Conservation (phyloP, 2,113 vertebrate genomes). For the Calyptomena viridis region DNA sequence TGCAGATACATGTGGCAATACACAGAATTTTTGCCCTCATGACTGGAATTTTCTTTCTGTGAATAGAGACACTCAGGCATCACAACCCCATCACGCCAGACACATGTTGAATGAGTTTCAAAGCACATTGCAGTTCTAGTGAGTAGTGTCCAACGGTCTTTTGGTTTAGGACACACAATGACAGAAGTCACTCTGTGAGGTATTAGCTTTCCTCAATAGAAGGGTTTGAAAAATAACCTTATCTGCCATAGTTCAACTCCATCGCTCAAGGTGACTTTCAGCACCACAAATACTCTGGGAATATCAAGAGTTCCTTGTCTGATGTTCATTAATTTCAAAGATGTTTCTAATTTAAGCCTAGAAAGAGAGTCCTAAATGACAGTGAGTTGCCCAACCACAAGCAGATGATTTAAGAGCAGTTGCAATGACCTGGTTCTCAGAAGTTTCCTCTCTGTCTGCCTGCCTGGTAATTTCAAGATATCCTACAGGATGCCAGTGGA, state of each 20-base stretch:
- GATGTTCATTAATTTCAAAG: not conserved
- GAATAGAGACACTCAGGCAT: not conserved
- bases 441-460: not conserved
- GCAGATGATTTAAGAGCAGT: conserved; percentile 17
- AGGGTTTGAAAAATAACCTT: not conserved
- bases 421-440: not conserved
- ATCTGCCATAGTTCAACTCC: not conserved
- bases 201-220: not conserved
- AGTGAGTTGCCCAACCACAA: not conserved
- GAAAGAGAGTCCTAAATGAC: not conserved
- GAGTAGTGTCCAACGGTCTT: not conserved
- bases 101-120: not conserved
- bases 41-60: not conserved
- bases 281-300: not conserved
- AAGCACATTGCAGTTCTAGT: not conserved
- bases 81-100: not conserved
- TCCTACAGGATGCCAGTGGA: not conserved
- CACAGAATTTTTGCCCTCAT: not conserved
- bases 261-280: not conserved
- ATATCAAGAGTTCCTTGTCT: not conserved
- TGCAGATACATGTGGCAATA: not conserved
- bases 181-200: not conserved
- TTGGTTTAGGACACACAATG: not conserved
- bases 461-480: not conserved
- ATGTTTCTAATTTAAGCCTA: conserved; percentile 2